phyloP scores from a whole-genome alignment of 2,113 vertebrate genomes.

The Gymnogyps californianus region DNA sequence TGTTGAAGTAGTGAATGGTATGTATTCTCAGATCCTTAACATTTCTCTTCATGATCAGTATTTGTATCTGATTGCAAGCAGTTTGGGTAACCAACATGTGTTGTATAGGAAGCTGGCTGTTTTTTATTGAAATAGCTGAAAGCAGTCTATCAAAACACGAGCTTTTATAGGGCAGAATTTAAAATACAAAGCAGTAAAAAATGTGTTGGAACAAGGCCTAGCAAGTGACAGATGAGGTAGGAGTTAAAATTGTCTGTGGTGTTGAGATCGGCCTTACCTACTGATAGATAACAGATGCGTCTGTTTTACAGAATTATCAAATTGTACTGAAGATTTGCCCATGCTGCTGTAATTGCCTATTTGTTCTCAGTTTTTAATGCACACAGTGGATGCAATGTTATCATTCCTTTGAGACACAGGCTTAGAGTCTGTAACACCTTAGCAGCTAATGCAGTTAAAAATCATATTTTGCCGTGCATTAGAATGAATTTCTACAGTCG shows the following conservation, averaged over 20 bases:
- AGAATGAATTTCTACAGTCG: not conserved
- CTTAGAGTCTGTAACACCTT: not conserved
- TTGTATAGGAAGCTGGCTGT: not conserved
- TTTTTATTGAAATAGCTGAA: not conserved
- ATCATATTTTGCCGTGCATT: not conserved
- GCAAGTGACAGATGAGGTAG: not conserved
- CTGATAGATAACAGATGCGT: not conserved
- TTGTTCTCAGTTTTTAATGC: not conserved
- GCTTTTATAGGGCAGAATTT: not conserved
- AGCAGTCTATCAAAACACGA: not conserved
- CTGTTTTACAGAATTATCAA: not conserved
- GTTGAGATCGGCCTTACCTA: not conserved
- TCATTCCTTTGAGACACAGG: not conserved
- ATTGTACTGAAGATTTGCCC: not conserved
- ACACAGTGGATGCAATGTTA: not conserved
- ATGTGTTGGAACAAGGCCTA: not conserved
- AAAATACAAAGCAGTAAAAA: not conserved
- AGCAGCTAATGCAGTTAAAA: not conserved
- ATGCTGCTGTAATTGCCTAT: not conserved
- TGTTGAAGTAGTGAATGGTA: slow-evolving; percentile 92
- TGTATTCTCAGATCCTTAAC: not conserved
- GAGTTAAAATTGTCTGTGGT: not conserved
- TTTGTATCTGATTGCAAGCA: not conserved
- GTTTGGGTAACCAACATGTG: not conserved
- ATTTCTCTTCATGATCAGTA: not conserved